Percentiles rank a stretch among this genome's conserved stretches.
phyloP scores from a whole-genome alignment of 2,888 invertebrate species.

The Dione vanillae region DNA sequence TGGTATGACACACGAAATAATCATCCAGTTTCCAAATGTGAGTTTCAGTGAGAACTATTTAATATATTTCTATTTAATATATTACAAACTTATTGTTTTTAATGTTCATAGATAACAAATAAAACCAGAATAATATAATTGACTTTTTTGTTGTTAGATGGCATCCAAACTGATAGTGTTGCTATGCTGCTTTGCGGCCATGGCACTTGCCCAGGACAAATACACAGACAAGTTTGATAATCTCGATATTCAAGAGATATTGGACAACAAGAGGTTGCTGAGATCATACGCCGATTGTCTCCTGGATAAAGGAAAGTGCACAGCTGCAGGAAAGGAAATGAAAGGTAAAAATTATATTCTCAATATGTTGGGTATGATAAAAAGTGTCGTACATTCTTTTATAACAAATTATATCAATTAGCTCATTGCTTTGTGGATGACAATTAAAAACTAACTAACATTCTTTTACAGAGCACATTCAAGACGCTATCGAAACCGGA shows the following conservation, averaged over 20 bases:
- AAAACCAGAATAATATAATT: background rate
- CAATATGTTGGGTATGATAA: background rate
- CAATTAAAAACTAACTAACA: background rate
- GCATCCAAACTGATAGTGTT: background rate
- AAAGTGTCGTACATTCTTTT: background rate
- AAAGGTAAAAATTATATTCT: background rate
- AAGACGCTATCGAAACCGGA: constrained; percentile 9
- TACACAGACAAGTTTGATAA: constrained; percentile 18
- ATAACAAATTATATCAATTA: too few relatives aligned
- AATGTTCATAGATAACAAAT: background rate
- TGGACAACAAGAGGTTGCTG: background rate
- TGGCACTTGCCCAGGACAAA: background rate
- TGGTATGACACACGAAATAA: background rate
- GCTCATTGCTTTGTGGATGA: too few relatives aligned
- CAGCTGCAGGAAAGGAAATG: constrained; percentile 8
- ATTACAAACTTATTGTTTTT: too few relatives aligned
- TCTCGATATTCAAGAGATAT: constrained; percentile 3
- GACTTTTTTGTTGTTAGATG: constrained; percentile 4
- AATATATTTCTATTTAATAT: background rate
- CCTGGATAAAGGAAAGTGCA: constrained; percentile 10
- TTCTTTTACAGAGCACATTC: background rate
- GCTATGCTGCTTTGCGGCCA: constrained; percentile 1
- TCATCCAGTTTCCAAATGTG: background rate
- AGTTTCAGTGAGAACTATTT: constrained; percentile 5
- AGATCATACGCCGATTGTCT: constrained; percentile 2